These are phyloP conservation scores for Troglohyphantes excavatus DNA, from an alignment of 2,888 invertebrate species.

Conservation along the genomic window DNA sequence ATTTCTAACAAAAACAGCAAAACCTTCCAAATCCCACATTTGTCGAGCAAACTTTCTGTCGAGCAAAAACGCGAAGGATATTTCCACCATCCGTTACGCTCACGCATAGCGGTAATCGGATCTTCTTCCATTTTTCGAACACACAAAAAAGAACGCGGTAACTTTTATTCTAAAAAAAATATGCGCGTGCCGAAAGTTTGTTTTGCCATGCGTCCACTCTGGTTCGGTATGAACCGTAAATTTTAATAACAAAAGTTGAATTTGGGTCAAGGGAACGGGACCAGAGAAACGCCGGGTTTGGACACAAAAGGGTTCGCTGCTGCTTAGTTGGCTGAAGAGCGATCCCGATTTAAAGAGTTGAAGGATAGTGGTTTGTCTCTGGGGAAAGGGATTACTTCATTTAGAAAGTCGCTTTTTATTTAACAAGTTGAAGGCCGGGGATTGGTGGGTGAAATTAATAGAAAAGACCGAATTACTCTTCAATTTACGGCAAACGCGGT, in stretches of 20 bases:
- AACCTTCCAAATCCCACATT: not conserved
- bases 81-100: not conserved
- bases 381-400: conserved; percentile 2
- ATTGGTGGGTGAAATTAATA: not conserved
- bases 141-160: not conserved
- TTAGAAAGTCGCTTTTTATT: not conserved
- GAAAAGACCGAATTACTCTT: not conserved
- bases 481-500: too few species aligned
- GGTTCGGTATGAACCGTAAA: conserved; percentile 59
- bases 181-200: conserved; percentile 20
- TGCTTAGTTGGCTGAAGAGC: not conserved
- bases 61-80: not conserved
- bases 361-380: conserved; percentile 8
- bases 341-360: conserved; percentile 4
- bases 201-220: conserved; percentile 35
- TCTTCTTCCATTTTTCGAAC: not conserved
- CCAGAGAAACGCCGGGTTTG: not conserved
- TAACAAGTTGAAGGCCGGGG: not conserved
- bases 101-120: conserved; percentile 29
- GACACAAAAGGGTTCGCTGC: conserved; percentile 34
- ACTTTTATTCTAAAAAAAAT: not conserved
- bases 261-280: conserved; percentile 53
- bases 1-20: not conserved
- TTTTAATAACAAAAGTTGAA: conserved; percentile 44
- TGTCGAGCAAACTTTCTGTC: not conserved